Base-by-base conservation (phyloP, 2,888 invertebrate genomes). In the Axea sp. region DNA sequence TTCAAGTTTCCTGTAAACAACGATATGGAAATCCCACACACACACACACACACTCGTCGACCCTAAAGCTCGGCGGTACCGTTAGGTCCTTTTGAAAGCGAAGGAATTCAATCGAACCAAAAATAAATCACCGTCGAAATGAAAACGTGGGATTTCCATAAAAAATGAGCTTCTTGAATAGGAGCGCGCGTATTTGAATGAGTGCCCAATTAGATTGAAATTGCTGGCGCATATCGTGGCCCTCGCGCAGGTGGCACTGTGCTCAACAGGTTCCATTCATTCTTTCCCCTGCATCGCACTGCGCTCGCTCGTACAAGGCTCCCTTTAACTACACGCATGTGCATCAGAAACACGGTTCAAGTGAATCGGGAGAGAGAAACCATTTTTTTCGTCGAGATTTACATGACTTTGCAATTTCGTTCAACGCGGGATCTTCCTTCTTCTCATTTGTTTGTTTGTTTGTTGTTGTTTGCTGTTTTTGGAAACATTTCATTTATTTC, bases 251-350 rank as follows among this genome's bases (percentile, higher is more conserved):
- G 73, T 69, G 74, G 64, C 47, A 74, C 68, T 65, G 45, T 60
- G 37, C 11, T 65, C 47, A 69, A 74, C 74, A 74, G 74, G 69
- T 74, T 69, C 69, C 64, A 74, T 74, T 74, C 69, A 74, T 65
- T 65, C 65, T 53, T 73, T 59, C 69, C 74, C 74, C 57, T 39
- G 28, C 64, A 9, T 9, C 28, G 33, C 43, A 9, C 26, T 14
- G 9, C 19, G 39, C 15, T 39, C 55, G 57, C 57, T 22, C n/a
- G 45, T 30, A 57, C 55, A 67, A 57, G 19, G 55, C 47, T 43
- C 41, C 57, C 41, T 65, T 67, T 67, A 37, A 67, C 55, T 47
- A 19, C 43, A 28, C 33, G 45, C 65, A 53, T 45, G 37, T 22
- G 39, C 35, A 45, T 30, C 26, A 45, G 35, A 30, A 15, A 17